Evolutionary conservation across 2,888 invertebrate genomes (phyloP).

Genomic region (Zelleria hepariella): DNA sequence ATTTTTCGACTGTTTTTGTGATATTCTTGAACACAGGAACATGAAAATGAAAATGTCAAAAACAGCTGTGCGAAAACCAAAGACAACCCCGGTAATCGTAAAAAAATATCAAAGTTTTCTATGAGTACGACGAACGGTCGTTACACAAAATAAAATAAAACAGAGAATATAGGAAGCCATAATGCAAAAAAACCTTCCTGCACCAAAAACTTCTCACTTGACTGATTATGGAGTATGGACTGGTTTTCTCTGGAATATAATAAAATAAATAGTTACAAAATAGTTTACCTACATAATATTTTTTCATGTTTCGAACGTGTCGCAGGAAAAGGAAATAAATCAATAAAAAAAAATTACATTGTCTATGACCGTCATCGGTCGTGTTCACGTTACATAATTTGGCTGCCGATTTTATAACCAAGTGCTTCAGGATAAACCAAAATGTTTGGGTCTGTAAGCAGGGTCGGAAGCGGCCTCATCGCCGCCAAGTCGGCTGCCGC

Average conservation of each 20-base stretch:
- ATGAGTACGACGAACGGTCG: too few species aligned
- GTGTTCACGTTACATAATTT: slow-evolving; percentile 50
- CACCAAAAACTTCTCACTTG: too few species aligned
- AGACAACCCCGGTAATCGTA: neutral
- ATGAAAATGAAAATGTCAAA: too few species aligned
- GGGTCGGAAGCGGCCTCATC: slow-evolving; percentile 73
- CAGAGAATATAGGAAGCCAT: too few species aligned
- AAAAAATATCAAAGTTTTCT: neutral
- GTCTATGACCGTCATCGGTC: slow-evolving; percentile 15
- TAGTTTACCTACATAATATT: too few species aligned
- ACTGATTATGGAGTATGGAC: too few species aligned
- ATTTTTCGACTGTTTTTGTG: too few species aligned
- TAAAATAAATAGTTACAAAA: too few species aligned
- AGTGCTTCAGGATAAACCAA: slow-evolving; percentile 30
- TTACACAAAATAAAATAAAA: too few species aligned
- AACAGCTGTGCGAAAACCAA: neutral
- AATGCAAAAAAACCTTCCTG: too few species aligned
- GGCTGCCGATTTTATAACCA: slow-evolving; percentile 25
- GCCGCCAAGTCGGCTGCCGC: slow-evolving; percentile 71
- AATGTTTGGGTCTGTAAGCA: slow-evolving; percentile 76
- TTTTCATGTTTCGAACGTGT: neutral
- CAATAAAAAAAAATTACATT: slow-evolving; percentile 5
- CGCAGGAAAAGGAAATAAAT: slow-evolving; percentile 6
- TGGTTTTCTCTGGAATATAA: too few species aligned
- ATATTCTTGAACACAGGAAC: too few species aligned